Evolutionary conservation across 2,888 invertebrate genomes (phyloP), one percentile per base, ranked within the genome.

Genomic region (Nezara viridula): DNA sequence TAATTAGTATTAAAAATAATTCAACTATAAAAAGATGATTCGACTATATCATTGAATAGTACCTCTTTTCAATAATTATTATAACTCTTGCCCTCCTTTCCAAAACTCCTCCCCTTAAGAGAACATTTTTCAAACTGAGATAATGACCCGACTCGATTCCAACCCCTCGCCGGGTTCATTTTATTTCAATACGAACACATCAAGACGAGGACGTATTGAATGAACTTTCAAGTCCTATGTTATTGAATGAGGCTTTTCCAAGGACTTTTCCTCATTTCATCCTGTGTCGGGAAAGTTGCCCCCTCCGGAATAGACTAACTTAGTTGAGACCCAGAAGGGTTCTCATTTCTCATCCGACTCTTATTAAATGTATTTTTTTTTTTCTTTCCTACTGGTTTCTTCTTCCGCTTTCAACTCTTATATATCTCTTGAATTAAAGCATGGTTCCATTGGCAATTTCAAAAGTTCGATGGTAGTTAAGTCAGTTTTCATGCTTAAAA

Each of bases 321-420:
- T 81, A 37, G 32, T 73, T 73, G 32, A 7, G 32, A 21, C 19
- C 37, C 5, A 40, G 40, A n/a, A n/a, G 44, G 81, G 44, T 47
- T 81, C 44, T 81, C n/a, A 77, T 77, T 77, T 77, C 77, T 77
- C 77, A 77, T 77, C 77, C 40, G 21, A 40, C 77, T 81, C 44
- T 81, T 81, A 81, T 81, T 44, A 81, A 81, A 44, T 81, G n/a
- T 81, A 9, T 32, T 47, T 81, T 40, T 27, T 60, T 16, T 40
- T 37, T 77, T 16, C 73, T 9, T 24, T 77, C 16, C 44, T 44
- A n/a, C 37, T 47, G 2, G 81, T 81, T 81, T 44, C 81, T 81
- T 24, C 81, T 81, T 44, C 16, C 24, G 81, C n/a, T 81, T 81
- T 47, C 81, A 47, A 44, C 44, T 44, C 44, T n/a, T 47, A 24